These are phyloP conservation scores for Heteractis magnifica DNA, from an alignment of 92 coral and sea anemone genomes.

Conservation along the genomic window DNA sequence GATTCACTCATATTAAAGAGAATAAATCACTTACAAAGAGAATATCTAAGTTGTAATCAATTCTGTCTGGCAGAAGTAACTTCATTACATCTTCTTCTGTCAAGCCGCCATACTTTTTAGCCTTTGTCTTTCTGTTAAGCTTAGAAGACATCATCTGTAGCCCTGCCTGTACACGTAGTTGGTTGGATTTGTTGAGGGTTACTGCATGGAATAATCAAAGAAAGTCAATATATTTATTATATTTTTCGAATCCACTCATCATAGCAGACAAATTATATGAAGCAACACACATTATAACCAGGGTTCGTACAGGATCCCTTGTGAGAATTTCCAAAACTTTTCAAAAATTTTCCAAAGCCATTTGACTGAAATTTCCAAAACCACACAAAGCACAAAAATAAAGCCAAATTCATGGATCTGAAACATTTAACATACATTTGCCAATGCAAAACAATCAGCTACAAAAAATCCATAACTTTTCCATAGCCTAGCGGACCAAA, in stretches of 20 bases:
- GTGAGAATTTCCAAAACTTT: too few relatives aligned
- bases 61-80: conserved; percentile 76
- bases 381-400: too few relatives aligned
- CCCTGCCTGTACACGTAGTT: background rate
- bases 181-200: background rate
- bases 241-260: background rate
- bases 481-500: too few relatives aligned
- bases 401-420: too few relatives aligned
- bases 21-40: conserved; percentile 69
- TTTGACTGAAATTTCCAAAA: too few relatives aligned
- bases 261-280: background rate
- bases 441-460: too few relatives aligned
- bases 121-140: conserved; percentile 27
- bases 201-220: background rate
- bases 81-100: conserved; percentile 89
- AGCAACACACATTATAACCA: background rate
- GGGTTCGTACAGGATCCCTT: too few relatives aligned
- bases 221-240: background rate
- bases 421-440: too few relatives aligned
- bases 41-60: conserved; percentile 78
- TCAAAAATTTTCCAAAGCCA: too few relatives aligned
- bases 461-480: too few relatives aligned
- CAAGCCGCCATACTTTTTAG: conserved; percentile 73
- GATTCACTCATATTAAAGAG: too few relatives aligned
- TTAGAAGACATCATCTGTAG: background rate